A percentile compares a stretch with the other conserved stretches of the same genome.
These are phyloP conservation scores for Gambusia yucatana DNA, from an alignment of 2,797 vertebrate genomes.

Conservation along the genomic window DNA sequence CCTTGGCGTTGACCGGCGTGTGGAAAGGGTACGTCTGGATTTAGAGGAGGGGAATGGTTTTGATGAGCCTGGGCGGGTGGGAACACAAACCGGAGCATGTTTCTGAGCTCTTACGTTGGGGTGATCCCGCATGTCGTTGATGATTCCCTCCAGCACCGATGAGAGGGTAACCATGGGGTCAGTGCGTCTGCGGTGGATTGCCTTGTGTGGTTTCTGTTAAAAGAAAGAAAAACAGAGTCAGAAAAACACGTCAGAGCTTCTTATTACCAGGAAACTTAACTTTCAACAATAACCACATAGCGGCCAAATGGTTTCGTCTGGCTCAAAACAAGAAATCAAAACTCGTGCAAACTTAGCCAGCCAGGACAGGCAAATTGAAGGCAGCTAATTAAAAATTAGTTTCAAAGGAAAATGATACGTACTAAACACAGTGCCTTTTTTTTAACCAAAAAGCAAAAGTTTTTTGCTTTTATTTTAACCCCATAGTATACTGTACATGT, in stretches of 20 bases:
- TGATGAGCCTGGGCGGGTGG: neutral
- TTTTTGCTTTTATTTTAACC: neutral
- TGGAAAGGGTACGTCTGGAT: conserved; percentile 96
- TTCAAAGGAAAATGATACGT: neutral
- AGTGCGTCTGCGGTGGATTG: conserved; percentile 94
- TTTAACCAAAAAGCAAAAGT: neutral
- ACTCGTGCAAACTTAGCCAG: neutral
- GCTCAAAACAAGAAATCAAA: neutral
- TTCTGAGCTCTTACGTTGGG: conserved; percentile 85
- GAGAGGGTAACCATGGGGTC: conserved; percentile 98
- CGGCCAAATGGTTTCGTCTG: neutral
- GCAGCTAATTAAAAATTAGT: neutral
- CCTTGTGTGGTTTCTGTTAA: conserved; percentile 93
- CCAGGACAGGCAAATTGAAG: neutral
- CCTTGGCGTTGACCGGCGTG: conserved; percentile 95
- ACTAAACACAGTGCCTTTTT: neutral
- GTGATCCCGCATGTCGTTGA: conserved; percentile 97
- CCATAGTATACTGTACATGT: too few relatives aligned
- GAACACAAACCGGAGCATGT: neutral
- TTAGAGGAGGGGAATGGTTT: neutral
- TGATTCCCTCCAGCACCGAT: conserved; percentile 95
- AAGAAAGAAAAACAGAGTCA: neutral
- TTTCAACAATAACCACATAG: neutral
- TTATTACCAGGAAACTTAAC: neutral
- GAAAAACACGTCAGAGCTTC: neutral